Base-by-base conservation (phyloP, 2,797 vertebrate genomes). In the Loris lydekkerianus region DNA sequence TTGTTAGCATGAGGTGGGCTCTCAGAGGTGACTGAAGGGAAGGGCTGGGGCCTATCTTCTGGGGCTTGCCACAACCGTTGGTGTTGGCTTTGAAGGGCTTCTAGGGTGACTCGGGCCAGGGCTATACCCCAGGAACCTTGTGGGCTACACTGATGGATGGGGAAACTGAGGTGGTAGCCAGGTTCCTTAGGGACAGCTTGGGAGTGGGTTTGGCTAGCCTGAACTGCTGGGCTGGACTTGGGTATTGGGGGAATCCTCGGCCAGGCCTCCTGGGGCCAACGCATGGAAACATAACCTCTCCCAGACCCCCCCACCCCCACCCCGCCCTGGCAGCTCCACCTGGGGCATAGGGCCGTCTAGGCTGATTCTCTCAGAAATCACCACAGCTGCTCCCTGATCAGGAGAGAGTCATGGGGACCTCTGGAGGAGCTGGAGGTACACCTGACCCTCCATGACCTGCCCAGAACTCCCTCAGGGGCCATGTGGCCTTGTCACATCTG, bases 201-300 rank as follows among this genome's bases (percentile, higher is more conserved):
- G 31, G n/a, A 31, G 56, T 10, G 58, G 73, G 37, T 18, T 61
- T 18, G 29, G 34, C 27, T n/a, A 58, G 2, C 37, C 37, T 13
- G 23, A 81, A 77, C 67, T 7, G 53, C 80, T 23, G 18, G 56
- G 65, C 56, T 31, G 56, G 40, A 11, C 17, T 20, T 23, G 37
- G 31, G 34, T 10, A 25, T 29, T 43, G 4, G 23, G 27, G 49
- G 29, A 10, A 4, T 40, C 63, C 81, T 63, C 3, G 10, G 56
- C 18, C 4, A 1, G 27, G 80, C 20, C 65, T 58, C 40, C 7
- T 10, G 63, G 17, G 21, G 23, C 6, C 11, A 3, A 2, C 0
- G 5, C 18, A 27, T 69, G 21, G 23, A n/a, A 72, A 43, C 3
- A 56, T 14, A 20, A 21, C 53, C n/a, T 49, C 31, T 17, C 25